These are phyloP conservation scores for Mus spretus DNA, from an alignment of 2,797 vertebrate genomes.

Conservation along the genomic window DNA sequence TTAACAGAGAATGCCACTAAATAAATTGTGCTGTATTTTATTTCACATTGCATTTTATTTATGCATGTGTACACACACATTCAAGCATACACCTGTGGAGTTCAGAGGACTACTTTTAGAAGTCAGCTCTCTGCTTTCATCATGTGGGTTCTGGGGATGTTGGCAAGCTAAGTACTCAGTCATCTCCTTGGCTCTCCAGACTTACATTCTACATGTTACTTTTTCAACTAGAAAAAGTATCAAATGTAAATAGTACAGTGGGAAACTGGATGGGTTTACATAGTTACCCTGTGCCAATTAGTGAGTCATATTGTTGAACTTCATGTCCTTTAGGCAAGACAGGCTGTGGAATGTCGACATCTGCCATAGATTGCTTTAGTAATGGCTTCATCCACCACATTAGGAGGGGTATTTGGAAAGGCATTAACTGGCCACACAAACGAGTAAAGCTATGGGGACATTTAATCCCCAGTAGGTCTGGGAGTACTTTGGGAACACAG, in stretches of 20 bases:
- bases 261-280: conserved; percentile 9
- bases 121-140: not conserved
- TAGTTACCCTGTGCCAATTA: conserved; percentile 78
- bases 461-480: conserved; percentile 78
- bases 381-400: conserved; percentile 96
- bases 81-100: no score
- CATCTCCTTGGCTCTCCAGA: not conserved
- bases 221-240: conserved; percentile 80
- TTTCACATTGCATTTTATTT: not conserved
- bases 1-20: conserved; percentile 16
- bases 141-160: not conserved
- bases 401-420: conserved; percentile 92
- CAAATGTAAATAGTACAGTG: conserved; percentile 72
- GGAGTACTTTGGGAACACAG: not conserved
- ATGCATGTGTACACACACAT: not conserved
- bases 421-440: conserved; percentile 87
- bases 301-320: conserved; percentile 87
- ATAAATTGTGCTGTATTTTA: not conserved
- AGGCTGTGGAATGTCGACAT: conserved; percentile 96
- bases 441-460: conserved; percentile 92
- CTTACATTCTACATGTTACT: conserved; percentile 72
- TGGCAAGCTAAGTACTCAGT: not conserved
- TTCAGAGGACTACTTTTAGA: not conserved
- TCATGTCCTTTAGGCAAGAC: conserved; percentile 92
- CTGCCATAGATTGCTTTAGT: conserved; percentile 94